A percentile compares a stretch with the other conserved stretches of the same genome.
Conservation (phyloP, 37 sponge, comb jelly and placozoan species). For the Halichondria panicea region DNA sequence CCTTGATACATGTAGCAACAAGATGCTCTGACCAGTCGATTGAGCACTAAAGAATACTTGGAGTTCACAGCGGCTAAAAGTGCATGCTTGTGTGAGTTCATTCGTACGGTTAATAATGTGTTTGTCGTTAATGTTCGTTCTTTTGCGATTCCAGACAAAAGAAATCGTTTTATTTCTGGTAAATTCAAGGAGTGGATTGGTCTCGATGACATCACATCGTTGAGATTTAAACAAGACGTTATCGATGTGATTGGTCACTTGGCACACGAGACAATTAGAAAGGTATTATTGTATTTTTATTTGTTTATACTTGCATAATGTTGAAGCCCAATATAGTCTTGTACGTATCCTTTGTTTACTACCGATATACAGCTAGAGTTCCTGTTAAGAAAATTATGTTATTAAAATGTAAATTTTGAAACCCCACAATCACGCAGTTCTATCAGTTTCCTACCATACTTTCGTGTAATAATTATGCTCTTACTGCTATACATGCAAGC, state of each 20-base stretch:
- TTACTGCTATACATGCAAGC: too few species aligned
- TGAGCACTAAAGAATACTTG: conserved; percentile 27
- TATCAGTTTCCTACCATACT: too few species aligned
- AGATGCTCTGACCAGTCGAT: conserved; percentile 8
- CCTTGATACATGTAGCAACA: conserved; percentile 3
- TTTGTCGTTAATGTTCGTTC: neutral
- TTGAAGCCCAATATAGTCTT: neutral
- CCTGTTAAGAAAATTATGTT: neutral
- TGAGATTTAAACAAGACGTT: conserved; percentile 10
- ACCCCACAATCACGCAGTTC: neutral
- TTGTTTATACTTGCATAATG: neutral
- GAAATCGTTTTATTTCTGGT: neutral
- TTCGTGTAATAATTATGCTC: too few species aligned
- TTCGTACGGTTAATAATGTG: too few species aligned
- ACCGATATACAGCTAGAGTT: neutral
- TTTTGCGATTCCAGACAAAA: neutral
- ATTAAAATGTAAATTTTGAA: neutral
- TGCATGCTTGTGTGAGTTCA: conserved; percentile 30
- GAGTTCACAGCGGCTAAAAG: conserved; percentile 14
- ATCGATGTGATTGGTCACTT: conserved; percentile 59
- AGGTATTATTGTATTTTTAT: too few species aligned
- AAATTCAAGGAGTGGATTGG: conserved; percentile 41
- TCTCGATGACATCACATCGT: neutral
- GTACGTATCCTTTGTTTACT: neutral
- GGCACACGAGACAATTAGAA: conserved; percentile 58